Evolutionary conservation across 2,113 vertebrate species (phyloP).

Genomic region (Progne subis): DNA sequence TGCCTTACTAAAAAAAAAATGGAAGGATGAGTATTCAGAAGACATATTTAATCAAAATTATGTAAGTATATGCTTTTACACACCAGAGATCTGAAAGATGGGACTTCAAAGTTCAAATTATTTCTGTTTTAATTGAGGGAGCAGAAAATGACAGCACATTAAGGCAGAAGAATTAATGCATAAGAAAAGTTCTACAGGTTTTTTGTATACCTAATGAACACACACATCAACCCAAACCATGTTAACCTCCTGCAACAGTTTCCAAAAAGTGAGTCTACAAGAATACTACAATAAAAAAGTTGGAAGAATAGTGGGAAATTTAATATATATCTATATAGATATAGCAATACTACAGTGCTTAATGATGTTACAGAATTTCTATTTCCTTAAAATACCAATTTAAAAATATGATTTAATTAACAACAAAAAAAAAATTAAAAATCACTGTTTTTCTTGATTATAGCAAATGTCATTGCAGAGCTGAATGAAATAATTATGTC

Average conservation of each 20-base stretch:
- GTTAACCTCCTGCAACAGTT: neutral
- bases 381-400: neutral
- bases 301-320: neutral
- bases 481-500: neutral
- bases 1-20: conserved; percentile 5
- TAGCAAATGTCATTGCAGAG: neutral
- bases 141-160: neutral
- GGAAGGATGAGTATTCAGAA: conserved; percentile 8
- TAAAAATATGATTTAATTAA: neutral
- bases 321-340: too few relatives aligned
- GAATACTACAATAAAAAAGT: neutral
- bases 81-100: neutral
- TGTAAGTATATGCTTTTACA: neutral
- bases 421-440: neutral
- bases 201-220: neutral
- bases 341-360: neutral
- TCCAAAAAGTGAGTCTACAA: neutral
- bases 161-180: neutral
- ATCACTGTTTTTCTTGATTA: neutral
- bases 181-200: neutral
- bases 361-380: neutral
- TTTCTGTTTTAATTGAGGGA: conserved; percentile 5
- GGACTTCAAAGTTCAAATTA: neutral
- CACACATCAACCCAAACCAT: neutral
- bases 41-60: conserved; percentile 49